Conservation (phyloP, 2,888 invertebrate genomes). For the Spicauda simplicius region DNA sequence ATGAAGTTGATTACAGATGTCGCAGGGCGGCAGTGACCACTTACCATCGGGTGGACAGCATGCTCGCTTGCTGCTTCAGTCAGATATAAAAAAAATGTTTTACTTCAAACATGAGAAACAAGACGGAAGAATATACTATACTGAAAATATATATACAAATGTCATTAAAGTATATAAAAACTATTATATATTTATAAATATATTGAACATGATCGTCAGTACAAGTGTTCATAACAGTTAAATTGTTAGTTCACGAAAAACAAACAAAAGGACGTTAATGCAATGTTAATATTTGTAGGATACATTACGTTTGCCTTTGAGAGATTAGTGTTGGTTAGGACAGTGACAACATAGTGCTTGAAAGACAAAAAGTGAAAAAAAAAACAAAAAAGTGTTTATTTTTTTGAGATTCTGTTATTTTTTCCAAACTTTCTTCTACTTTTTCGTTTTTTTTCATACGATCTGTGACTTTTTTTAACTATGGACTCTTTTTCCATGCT, state of each 20-base stretch:
- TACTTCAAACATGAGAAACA: too few relatives aligned
- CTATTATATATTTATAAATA: too few relatives aligned
- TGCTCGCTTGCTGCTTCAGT: too few relatives aligned
- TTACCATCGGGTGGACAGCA: too few relatives aligned
- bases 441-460: slow-evolving; percentile 17
- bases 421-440: slow-evolving; percentile 15
- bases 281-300: slow-evolving; percentile 19
- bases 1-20: too few relatives aligned
- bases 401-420: background rate
- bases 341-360: slow-evolving; percentile 25
- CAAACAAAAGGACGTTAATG: slow-evolving; percentile 25
- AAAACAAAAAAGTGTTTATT: slow-evolving; percentile 6
- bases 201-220: background rate
- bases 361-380: slow-evolving; percentile 1
- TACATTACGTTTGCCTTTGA: slow-evolving; percentile 17
- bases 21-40: too few relatives aligned
- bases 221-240: background rate
- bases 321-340: slow-evolving; percentile 28
- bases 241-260: slow-evolving; percentile 30
- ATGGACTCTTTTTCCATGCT: slow-evolving; percentile 84
- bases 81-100: too few relatives aligned
- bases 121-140: too few relatives aligned
- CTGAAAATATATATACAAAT: too few relatives aligned
- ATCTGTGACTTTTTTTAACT: slow-evolving; percentile 63
- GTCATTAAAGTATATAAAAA: too few relatives aligned